A percentile compares a stretch with the other conserved stretches of the same genome.
Conservation (phyloP, 2,113 vertebrate species). For the Ciconia stormi region DNA sequence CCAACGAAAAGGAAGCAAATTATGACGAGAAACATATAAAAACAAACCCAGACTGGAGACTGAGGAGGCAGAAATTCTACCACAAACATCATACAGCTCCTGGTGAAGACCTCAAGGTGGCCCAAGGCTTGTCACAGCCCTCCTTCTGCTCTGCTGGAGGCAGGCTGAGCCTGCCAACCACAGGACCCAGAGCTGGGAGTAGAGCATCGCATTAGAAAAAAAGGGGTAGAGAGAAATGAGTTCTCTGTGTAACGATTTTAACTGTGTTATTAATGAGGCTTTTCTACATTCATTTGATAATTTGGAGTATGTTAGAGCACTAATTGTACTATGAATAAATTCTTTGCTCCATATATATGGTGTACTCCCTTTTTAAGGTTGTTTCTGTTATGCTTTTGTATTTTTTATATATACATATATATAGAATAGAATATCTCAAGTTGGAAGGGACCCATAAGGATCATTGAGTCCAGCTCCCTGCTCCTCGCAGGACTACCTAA, state of each 20-base stretch:
- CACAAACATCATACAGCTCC: not conserved
- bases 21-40: not conserved
- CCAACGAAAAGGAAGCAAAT: not conserved
- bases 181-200: not conserved
- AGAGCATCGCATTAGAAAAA: not conserved
- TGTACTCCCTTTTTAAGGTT: not conserved
- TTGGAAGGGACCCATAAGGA: not conserved
- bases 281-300: not conserved
- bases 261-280: not conserved
- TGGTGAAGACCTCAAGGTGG: fast-evolving
- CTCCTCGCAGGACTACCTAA: not conserved
- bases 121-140: not conserved
- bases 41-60: fast-evolving
- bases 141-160: not conserved
- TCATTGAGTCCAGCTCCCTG: not conserved
- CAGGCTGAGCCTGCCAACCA: not conserved
- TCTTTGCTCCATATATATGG: not conserved
- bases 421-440: not conserved
- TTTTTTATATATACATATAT: no score
- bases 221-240: not conserved
- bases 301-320: not conserved
- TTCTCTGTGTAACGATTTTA: not conserved
- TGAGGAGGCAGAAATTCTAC: not conserved
- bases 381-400: not conserved
- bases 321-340: not conserved